phyloP scores from a whole-genome alignment of 2,797 vertebrate species.

The Etheostoma nigrum region DNA sequence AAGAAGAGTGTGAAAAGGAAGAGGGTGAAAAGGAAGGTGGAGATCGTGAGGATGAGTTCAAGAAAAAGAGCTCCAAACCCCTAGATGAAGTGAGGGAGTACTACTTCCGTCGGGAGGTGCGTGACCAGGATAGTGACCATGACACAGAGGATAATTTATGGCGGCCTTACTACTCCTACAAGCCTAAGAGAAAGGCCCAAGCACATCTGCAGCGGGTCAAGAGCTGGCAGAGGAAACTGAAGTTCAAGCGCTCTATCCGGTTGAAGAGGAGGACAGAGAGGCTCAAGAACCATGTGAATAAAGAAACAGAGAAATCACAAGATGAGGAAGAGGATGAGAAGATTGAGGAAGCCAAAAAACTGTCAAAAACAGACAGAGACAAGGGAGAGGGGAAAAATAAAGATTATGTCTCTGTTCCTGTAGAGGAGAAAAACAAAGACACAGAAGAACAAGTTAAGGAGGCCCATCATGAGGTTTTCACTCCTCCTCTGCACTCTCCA shows the following conservation, averaged over 20 bases:
- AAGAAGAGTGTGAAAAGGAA: conserved; percentile 51
- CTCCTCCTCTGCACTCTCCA: conserved; percentile 64
- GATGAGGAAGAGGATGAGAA: conserved; percentile 70
- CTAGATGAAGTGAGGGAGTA: conserved; percentile 83
- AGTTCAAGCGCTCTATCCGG: conserved; percentile 86
- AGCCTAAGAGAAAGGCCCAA: conserved; percentile 89
- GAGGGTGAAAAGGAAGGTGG: conserved; percentile 52
- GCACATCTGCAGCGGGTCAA: conserved; percentile 85
- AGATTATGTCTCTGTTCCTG: conserved; percentile 48
- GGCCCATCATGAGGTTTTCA: conserved; percentile 56
- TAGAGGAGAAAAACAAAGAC: conserved; percentile 69
- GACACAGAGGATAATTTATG: conserved; percentile 91
- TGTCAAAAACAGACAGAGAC: conserved; percentile 43
- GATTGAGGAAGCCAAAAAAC: conserved; percentile 53
- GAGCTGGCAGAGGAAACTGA: conserved; percentile 87
- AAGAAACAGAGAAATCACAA: conserved; percentile 75
- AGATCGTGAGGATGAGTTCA: conserved; percentile 56
- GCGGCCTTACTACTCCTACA: conserved; percentile 94
- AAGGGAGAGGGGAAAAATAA: conserved; percentile 45
- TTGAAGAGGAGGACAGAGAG: conserved; percentile 85
- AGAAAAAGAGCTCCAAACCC: conserved; percentile 75
- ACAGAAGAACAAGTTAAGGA: conserved; percentile 69
- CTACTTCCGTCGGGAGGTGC: conserved; percentile 86
- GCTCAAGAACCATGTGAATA: conserved; percentile 74
- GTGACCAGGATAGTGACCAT: conserved; percentile 87